Percentiles rank a stretch among this genome's conserved stretches.
Conservation (phyloP, 2,797 vertebrate genomes). For the Arctocebus calabarensis region DNA sequence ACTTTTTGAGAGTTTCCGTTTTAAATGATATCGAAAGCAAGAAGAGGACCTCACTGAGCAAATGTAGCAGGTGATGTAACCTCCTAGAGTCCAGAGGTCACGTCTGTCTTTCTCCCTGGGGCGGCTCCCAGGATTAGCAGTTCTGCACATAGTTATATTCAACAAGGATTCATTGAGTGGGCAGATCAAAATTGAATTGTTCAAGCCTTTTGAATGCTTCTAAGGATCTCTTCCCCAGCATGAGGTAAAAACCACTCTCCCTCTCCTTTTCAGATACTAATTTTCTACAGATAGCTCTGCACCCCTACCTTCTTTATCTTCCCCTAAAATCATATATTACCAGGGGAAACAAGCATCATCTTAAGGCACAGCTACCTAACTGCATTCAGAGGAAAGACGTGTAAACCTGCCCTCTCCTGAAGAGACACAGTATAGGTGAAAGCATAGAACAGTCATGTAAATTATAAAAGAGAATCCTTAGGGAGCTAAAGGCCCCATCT, state of each 20-base stretch:
- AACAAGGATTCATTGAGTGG: not conserved
- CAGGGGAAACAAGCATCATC: not conserved
- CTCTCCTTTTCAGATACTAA: not conserved
- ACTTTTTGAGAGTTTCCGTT: constrained; percentile 7
- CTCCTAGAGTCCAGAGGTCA: not conserved
- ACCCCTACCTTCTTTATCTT: not conserved
- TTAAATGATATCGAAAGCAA: constrained; percentile 17
- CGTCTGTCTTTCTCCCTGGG: not conserved
- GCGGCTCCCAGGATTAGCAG: not conserved
- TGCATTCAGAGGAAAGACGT: not conserved
- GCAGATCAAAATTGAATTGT: not conserved
- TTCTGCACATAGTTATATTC: not conserved
- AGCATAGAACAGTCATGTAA: not conserved
- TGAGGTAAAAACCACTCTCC: not conserved
- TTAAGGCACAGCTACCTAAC: not conserved
- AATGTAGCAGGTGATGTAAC: not conserved
- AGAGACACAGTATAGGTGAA: not conserved
- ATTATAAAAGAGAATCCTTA: not conserved
- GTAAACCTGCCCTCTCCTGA: not conserved
- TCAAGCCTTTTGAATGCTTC: not conserved
- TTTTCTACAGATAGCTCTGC: not conserved
- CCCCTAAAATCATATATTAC: not conserved
- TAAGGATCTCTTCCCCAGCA: not conserved
- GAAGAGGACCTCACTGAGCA: not conserved
- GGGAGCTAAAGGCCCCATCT: not conserved